Percentiles rank a stretch among this genome's conserved stretches.
These are phyloP conservation scores for Rhegmatorhina hoffmannsi DNA, from an alignment of 2,113 vertebrate species.

Conservation along the genomic window DNA sequence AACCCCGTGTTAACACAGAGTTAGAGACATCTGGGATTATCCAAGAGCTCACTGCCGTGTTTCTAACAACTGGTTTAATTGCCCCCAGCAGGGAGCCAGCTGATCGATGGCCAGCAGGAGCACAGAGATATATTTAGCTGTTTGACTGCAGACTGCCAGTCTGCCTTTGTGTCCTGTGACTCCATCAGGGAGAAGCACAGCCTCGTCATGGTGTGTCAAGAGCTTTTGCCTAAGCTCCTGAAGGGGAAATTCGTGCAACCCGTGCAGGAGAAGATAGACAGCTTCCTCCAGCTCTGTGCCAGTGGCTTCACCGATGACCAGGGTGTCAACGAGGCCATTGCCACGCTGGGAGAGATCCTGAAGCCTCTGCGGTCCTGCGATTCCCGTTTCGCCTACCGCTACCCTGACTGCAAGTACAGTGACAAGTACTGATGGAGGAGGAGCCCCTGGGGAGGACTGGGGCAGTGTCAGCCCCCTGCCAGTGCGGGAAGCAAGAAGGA, in stretches of 20 bases:
- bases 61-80: not conserved
- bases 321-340: not conserved
- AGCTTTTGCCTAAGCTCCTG: slow-evolving; percentile 77
- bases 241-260: slow-evolving; percentile 50
- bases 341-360: slow-evolving; percentile 70
- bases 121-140: slow-evolving; percentile 82
- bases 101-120: slow-evolving; percentile 4
- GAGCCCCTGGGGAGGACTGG: not conserved
- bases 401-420: slow-evolving; percentile 85
- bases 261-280: slow-evolving; percentile 64
- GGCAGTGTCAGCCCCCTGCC: not conserved
- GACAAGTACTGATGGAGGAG: slow-evolving; percentile 43
- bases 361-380: slow-evolving; percentile 77
- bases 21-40: not conserved
- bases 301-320: not conserved
- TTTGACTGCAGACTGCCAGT: slow-evolving; percentile 73
- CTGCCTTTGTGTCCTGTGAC: slow-evolving; percentile 67
- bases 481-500: rapidly evolving
- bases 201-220: slow-evolving; percentile 75
- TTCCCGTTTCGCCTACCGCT: slow-evolving; percentile 80
- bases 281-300: slow-evolving; percentile 66
- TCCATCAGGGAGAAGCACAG: slow-evolving; percentile 74
- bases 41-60: not conserved
- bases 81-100: slow-evolving; percentile 65
- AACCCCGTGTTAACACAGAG: not conserved